Evolutionary conservation across 2,113 vertebrate species (phyloP), one percentile per base, ranked within the genome.

Genomic region (Proteles cristata): DNA sequence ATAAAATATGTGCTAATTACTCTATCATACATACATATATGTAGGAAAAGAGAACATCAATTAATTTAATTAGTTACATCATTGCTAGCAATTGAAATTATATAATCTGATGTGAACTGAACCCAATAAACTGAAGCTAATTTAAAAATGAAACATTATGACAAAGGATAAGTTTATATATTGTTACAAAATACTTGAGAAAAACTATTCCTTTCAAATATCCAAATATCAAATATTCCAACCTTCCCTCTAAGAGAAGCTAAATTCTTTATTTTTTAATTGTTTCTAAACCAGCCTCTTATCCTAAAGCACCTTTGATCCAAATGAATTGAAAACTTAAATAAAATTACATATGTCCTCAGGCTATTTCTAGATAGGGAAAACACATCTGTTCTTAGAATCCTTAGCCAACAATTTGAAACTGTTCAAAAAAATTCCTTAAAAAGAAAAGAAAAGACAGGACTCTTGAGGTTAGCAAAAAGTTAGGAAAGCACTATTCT

Each of bases 301-400:
- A 88, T 71, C 61, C 85, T 92, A 93, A 97, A 97, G 80, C 63
- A 96, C 81, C 90, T 98, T 96, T 95, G 90, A 96, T 96, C 90
- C 94, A 94, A 96, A 79, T 73, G 81, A 92, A 96, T 96, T 90
- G 94, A 61, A 76, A 81, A 81, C 71, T 89, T 96, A 90, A 97
- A 95, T 95, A 96, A 97, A 93, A 93, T 69, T 77, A 88, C 90
- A 88, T 97, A 69, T 93, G 33, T 90, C 93, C 90, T 96, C 39
- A 28, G 85, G 95, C 76, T 96, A 14, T 96, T 96, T 97, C 71
- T 94, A 68, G 88, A 26, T 69, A 68, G 28, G 55, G 73, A 50
- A 94, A 79, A 17, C 69, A 87, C 80, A 86, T 90, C 93, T 96
- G 92, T 86, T 95, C 65, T 15, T 16, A 73, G 16, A 74, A 77